Conservation (phyloP, 2,113 vertebrate species). For the Colistium nudipinnis region DNA sequence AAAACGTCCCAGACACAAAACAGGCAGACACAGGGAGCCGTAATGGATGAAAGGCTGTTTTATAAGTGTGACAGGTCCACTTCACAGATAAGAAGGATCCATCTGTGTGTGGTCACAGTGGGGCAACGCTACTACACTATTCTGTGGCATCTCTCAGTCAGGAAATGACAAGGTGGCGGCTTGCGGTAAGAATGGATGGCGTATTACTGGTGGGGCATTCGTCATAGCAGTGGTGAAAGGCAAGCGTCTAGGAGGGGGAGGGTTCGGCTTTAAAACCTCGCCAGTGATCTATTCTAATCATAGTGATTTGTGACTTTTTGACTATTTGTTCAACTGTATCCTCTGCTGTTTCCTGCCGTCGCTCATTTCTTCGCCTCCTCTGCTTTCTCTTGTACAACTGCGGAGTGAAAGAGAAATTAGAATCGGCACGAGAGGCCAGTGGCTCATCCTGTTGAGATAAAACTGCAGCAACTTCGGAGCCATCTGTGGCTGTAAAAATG, state of each 20-base stretch:
- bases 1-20: slow-evolving; percentile 57
- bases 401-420: slow-evolving; percentile 31
- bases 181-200: slow-evolving; percentile 55
- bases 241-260: slow-evolving; percentile 16
- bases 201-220: slow-evolving; percentile 52
- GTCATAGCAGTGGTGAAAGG: slow-evolving; percentile 49
- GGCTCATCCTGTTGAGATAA: slow-evolving; percentile 32
- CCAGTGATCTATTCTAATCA: slow-evolving; percentile 70
- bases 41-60: slow-evolving; percentile 74
- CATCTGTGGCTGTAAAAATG: slow-evolving; percentile 26
- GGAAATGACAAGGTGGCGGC: slow-evolving; percentile 52
- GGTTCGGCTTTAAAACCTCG: slow-evolving; percentile 44
- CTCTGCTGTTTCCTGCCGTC: slow-evolving; percentile 39
- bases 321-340: slow-evolving; percentile 60
- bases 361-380: slow-evolving; percentile 73
- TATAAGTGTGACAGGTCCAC: slow-evolving; percentile 73
- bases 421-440: slow-evolving; percentile 39
- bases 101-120: slow-evolving; percentile 59
- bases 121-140: slow-evolving; percentile 37
- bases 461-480: slow-evolving; percentile 8
- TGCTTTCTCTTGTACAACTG: slow-evolving; percentile 76
- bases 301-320: slow-evolving; percentile 69
- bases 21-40: slow-evolving; percentile 62
- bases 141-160: slow-evolving; percentile 46
- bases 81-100: slow-evolving; percentile 68